Conservation (phyloP, 2,888 invertebrate genomes). For the Calephelis perditalis region DNA sequence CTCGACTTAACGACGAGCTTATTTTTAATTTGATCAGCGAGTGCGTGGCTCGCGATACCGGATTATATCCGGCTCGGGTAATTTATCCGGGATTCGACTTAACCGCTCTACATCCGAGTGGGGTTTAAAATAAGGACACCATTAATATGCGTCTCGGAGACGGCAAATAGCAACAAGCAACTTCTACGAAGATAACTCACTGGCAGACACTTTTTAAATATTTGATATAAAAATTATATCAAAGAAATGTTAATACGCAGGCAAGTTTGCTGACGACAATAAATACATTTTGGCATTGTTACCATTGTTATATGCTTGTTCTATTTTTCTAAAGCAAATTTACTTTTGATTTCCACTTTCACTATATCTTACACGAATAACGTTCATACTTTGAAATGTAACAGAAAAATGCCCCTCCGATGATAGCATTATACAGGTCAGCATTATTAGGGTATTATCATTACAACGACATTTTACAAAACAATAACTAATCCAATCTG, state of each 20-base stretch:
- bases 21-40: slow-evolving; percentile 30
- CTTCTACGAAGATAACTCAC: slow-evolving; percentile 25
- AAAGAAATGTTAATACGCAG: background rate
- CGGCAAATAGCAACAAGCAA: slow-evolving; percentile 53
- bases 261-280: too few species aligned
- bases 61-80: slow-evolving; percentile 47
- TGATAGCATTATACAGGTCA: too few species aligned
- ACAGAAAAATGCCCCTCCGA: too few species aligned
- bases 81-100: slow-evolving; percentile 63
- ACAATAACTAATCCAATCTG: too few species aligned
- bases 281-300: too few species aligned
- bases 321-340: too few species aligned
- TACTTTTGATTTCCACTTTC: too few species aligned
- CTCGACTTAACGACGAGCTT: slow-evolving; percentile 18
- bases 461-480: too few species aligned
- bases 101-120: slow-evolving; percentile 51
- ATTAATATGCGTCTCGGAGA: slow-evolving; percentile 60
- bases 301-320: too few species aligned
- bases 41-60: slow-evolving; percentile 31
- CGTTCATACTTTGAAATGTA: too few species aligned
- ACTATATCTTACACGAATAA: too few species aligned
- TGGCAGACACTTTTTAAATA: slow-evolving; percentile 15
- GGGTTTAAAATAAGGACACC: slow-evolving; percentile 61
- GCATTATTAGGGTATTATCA: too few species aligned
- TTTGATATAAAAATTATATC: slow-evolving; percentile 1